Base-by-base conservation (phyloP, 1,140 invertebrate genomes). In the Bombus terrestris region DNA sequence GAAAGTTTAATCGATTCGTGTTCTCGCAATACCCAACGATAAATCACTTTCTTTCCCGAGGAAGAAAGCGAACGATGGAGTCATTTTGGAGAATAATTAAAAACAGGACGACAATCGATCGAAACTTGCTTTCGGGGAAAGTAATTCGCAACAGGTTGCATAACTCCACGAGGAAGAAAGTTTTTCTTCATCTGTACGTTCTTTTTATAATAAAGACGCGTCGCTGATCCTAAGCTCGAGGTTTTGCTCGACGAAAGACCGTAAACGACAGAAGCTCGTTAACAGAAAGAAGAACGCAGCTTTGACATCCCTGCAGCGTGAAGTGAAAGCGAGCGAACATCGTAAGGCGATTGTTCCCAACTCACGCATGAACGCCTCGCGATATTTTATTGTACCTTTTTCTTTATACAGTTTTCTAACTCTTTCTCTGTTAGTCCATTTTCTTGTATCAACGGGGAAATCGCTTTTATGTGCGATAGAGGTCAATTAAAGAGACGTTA, bases 271-370 rank as follows among this genome's bases (percentile, higher is more conserved):
- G 43, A 66, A 53, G 43, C 22, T 47, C 18, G 39, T 32, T 9
- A 6, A 41, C 3, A 3, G 18, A 41, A 53, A 53, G 1, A 77
- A 66, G 0, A 2, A 2, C 15, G 4, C 18, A 66, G 1, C 28
- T 53, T 53, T 6, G 47, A 53, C 41, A 83, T 9, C 28, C 13
- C 72, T 15, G 28, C 41, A 6, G 10, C 22, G 8, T 10, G 15
- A 69, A 39, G 81, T 69, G 81, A 83, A 83, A 83, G 81, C 64
- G 59, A 22, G 59, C 2, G 22, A 47, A 78, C 32, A 53, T 57
- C 69, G 2, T 0, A 6, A 47, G 10, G 9, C n/a, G 13, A 10
- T 37, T 59, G 41, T 32, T 4, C n/a, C 9, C 8, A 6, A 53
- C 43, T 12, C 9, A 18, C 39, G 28, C 22, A 3, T 8, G 32